phyloP scores from a whole-genome alignment of 2,888 invertebrate species.

The Leptinotarsa peninsularis region DNA sequence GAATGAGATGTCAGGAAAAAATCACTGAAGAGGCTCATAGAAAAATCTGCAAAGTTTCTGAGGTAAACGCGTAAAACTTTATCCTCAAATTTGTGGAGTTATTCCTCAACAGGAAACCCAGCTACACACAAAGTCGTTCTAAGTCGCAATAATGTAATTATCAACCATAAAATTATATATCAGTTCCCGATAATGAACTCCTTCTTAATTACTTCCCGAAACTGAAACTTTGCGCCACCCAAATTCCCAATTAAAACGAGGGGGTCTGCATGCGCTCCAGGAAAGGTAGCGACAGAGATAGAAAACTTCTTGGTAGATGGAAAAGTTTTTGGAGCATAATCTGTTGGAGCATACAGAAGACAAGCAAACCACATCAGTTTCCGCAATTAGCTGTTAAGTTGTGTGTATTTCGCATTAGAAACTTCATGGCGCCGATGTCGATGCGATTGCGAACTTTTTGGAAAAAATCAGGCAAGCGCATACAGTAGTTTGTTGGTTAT shows the following conservation, averaged over 20 bases:
- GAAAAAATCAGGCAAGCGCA: conserved; percentile 22
- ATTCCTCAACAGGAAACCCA: not conserved
- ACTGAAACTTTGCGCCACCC: conserved; percentile 17
- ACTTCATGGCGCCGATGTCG: conserved; percentile 30
- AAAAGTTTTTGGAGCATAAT: conserved; percentile 18
- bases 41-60: too few species aligned
- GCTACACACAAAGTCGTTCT: not conserved
- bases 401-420: conserved; percentile 39
- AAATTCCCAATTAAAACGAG: conserved; percentile 7
- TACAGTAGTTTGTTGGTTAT: conserved; percentile 24
- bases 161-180: conserved; percentile 16
- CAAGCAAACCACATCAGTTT: conserved; percentile 28
- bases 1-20: too few species aligned
- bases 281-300: conserved; percentile 1
- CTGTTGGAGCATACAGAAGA: conserved; percentile 10
- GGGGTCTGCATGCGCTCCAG: not conserved
- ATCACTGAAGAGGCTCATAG: too few species aligned
- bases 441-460: conserved; percentile 34
- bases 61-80: too few species aligned
- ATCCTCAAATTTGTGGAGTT: not conserved
- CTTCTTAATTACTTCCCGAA: conserved; percentile 14
- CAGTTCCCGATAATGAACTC: conserved; percentile 16
- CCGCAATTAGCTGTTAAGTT: conserved; percentile 33
- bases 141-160: conserved; percentile 1
- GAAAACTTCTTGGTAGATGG: conserved; percentile 20